A percentile compares a stretch with the other conserved stretches of the same genome.
Conservation (phyloP, 2,888 invertebrate species). For the Diachrysia chrysitis region DNA sequence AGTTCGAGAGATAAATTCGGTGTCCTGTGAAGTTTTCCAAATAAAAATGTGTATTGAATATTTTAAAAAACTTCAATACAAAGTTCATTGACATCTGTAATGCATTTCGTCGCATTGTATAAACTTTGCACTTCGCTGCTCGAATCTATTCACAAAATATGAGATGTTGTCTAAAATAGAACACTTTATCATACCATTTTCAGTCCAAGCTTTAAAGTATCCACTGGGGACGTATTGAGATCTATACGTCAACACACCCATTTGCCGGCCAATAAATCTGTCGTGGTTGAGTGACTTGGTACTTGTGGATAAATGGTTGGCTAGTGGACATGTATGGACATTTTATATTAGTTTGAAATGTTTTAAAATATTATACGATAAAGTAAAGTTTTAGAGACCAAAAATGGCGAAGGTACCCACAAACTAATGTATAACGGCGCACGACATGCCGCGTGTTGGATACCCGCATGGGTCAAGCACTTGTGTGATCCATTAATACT, state of each 20-base stretch:
- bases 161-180: slow-evolving; percentile 15
- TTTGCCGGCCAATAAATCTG: slow-evolving; percentile 56
- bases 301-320: slow-evolving; percentile 43
- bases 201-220: slow-evolving; percentile 29
- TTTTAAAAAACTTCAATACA: too few species aligned
- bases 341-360: slow-evolving; percentile 6
- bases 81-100: background rate
- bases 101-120: slow-evolving; percentile 2
- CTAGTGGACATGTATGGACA: slow-evolving; percentile 9
- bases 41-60: slow-evolving; percentile 17
- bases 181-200: slow-evolving; percentile 6
- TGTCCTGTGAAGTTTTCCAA: too few species aligned
- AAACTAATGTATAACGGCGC: too few species aligned
- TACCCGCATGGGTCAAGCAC: too few species aligned
- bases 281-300: slow-evolving; percentile 42
- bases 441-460: too few species aligned
- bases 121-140: slow-evolving; percentile 18
- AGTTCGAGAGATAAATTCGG: too few species aligned
- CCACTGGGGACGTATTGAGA: slow-evolving; percentile 29
- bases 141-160: slow-evolving; percentile 10
- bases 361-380: too few species aligned
- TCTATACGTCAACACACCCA: slow-evolving; percentile 48
- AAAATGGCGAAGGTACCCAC: too few species aligned
- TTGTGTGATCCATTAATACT: too few species aligned
- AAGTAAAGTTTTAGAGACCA: too few species aligned